Base-by-base conservation (phyloP, 2,797 vertebrate genomes). In the Pteropus rufus region DNA sequence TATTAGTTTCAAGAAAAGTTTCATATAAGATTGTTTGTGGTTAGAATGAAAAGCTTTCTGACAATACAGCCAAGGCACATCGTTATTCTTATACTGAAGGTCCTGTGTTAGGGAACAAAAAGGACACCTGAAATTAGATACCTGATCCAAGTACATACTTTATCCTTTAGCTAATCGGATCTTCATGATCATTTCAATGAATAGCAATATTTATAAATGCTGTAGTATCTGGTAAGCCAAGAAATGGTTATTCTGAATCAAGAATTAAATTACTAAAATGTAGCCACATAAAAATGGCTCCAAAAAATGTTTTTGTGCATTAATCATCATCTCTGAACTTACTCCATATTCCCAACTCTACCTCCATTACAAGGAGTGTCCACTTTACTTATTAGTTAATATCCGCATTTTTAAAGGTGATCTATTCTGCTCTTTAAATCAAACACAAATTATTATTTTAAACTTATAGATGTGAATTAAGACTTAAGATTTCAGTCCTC, bases 1-100 rank as follows among this genome's bases (percentile, higher is more conserved):
- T 91, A 87, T 34, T 52, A 93, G 49, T 93, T 91, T 95, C 89
- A 96, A 94, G 65, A 82, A 82, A 88, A 93, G 91, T 80, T 95
- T 92, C 73, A 86, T 56, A 2, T 70, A 91, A 3, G 26, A 52
- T 67, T 67, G 52, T 79, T 65, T 84, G 72, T 80, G 72, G n/a
- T 82, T 88, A 94, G 54, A 86, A 80, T 65, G 94, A 62, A 88
- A 92, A 91, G 24, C 86, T 84, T 91, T 85, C 91, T 84, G 88
- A 84, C 29, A 92, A 87, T 23, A 94, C 19, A 94, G 75, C 39
- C 95, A 93, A 72, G 39, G 80, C 39, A 91, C 36, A 67, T 72
- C 89, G 93, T 44, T 73, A 92, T 60, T 93, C 81, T 81, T 31
- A 88, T 8, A 79, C 52, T 92, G 69, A 93, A 93, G 36, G 70